Conservation (phyloP, 2,888 invertebrate genomes). For the Drosophila fungiperda region DNA sequence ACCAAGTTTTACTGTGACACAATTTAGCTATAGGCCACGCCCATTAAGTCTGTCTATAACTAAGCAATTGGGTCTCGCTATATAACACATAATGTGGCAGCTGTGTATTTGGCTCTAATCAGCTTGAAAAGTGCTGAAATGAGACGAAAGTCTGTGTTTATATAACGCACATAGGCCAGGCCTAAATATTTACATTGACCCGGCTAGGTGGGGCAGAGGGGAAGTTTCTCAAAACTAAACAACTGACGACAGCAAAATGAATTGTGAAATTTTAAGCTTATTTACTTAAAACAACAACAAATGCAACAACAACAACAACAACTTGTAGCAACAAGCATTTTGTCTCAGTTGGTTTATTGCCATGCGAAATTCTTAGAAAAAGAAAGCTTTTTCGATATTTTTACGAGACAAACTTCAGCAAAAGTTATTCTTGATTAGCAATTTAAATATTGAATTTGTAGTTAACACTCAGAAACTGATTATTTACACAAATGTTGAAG, state of each 20-base stretch:
- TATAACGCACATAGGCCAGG: constrained; percentile 29
- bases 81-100: constrained; percentile 29
- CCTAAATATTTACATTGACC: constrained; percentile 4
- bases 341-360: constrained; percentile 44
- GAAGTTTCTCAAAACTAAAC: constrained; percentile 43
- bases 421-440: background rate
- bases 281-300: constrained; percentile 44
- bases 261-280: constrained; percentile 64
- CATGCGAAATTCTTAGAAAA: constrained; percentile 52
- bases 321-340: constrained; percentile 17
- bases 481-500: background rate
- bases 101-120: constrained; percentile 65
- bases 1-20: constrained; percentile 26
- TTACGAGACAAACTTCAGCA: background rate
- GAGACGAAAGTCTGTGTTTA: constrained; percentile 66
- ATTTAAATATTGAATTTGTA: background rate
- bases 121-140: constrained; percentile 46
- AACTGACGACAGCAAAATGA: constrained; percentile 49
- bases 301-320: background rate
- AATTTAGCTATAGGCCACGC: constrained; percentile 36
- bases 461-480: background rate
- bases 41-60: constrained; percentile 13
- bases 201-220: background rate
- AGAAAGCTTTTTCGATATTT: constrained; percentile 30
- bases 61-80: background rate